A percentile compares a stretch with the other conserved stretches of the same genome.
Evolutionary conservation across 2,113 vertebrate species (phyloP).

Genomic region (Cebus imitator): DNA sequence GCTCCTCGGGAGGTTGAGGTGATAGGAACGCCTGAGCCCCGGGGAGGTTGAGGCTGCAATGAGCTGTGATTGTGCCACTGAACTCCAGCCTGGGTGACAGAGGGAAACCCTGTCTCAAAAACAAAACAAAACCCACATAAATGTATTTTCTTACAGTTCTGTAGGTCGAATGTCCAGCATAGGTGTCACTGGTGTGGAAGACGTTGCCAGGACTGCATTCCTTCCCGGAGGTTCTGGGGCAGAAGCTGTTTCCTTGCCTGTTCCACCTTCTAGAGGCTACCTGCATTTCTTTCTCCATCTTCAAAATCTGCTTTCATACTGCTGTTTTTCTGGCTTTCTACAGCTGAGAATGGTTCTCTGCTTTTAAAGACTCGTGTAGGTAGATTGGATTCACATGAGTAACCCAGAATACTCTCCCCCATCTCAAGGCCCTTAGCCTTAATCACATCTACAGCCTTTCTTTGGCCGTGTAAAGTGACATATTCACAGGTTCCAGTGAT

Average conservation of each 20-base stretch:
- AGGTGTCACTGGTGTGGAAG: neutral
- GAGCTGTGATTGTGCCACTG: too few relatives aligned
- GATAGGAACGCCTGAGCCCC: too few relatives aligned
- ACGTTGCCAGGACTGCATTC: neutral
- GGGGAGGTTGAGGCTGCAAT: too few relatives aligned
- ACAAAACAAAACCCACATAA: too few relatives aligned
- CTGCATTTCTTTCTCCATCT: neutral
- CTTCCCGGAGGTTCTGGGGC: neutral
- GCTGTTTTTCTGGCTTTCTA: neutral
- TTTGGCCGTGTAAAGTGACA: neutral
- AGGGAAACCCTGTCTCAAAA: too few relatives aligned
- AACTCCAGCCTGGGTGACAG: too few relatives aligned
- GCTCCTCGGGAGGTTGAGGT: too few relatives aligned
- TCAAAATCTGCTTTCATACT: neutral
- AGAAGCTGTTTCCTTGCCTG: neutral
- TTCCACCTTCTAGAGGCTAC: neutral
- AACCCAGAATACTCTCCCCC: neutral
- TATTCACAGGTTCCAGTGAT: neutral
- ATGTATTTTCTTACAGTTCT: neutral
- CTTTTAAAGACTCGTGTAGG: neutral
- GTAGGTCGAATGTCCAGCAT: neutral
- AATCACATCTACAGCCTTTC: neutral
- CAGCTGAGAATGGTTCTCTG: neutral
- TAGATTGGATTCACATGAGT: neutral
- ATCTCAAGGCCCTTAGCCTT: neutral